A percentile compares a stretch with the other conserved stretches of the same genome.
These are phyloP conservation scores for Peromyscus nudipes DNA, from an alignment of 2,797 vertebrate species.

Conservation along the genomic window DNA sequence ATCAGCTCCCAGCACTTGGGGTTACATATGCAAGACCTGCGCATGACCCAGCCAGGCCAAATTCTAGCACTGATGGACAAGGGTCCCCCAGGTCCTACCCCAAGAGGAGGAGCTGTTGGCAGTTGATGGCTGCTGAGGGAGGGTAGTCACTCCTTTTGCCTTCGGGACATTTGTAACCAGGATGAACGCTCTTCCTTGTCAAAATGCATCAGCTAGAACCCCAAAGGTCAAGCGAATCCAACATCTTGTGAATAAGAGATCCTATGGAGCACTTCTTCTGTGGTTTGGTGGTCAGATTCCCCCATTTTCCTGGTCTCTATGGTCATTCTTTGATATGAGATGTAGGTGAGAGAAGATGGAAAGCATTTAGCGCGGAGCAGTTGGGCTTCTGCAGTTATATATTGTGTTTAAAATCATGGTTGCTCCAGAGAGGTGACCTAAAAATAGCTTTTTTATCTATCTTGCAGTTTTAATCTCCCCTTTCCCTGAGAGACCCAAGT, in stretches of 20 bases:
- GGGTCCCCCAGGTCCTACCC: neutral
- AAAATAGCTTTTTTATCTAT: neutral
- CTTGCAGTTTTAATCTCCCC: slow-evolving; percentile 30
- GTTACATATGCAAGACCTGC: no score
- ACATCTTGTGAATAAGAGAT: neutral
- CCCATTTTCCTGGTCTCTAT: neutral
- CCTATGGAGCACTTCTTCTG: neutral
- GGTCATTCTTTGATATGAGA: neutral
- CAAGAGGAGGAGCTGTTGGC: neutral
- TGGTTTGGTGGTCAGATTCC: neutral
- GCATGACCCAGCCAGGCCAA: neutral
- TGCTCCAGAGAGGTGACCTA: neutral
- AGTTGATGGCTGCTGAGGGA: neutral
- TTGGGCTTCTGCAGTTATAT: neutral
- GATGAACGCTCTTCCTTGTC: neutral
- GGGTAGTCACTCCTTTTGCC: neutral
- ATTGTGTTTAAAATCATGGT: slow-evolving; percentile 7
- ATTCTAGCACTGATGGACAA: no score
- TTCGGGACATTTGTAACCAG: neutral
- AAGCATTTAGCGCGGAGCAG: neutral
- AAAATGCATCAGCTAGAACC: neutral
- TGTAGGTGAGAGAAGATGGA: neutral
- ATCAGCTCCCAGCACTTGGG: neutral
- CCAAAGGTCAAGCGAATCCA: neutral
- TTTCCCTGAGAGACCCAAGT: slow-evolving; percentile 37